Conservation (phyloP, 2,797 vertebrate species). For the Girardinus metallicus region DNA sequence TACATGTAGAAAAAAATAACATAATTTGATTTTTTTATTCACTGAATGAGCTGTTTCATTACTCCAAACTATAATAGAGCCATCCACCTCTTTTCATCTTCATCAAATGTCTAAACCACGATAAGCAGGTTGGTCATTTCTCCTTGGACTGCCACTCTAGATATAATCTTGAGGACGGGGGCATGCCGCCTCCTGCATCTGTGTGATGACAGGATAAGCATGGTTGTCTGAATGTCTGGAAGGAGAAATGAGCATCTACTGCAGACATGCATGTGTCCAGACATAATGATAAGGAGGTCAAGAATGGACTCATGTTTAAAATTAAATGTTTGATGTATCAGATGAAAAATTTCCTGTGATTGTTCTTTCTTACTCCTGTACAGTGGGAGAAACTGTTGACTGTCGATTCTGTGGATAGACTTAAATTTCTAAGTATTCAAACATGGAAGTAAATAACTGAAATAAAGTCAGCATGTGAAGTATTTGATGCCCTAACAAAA, state of each 20-base stretch:
- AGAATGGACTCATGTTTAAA: conserved; percentile 16
- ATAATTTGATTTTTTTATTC: not conserved
- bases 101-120: conserved; percentile 49
- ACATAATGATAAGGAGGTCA: not conserved
- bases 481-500: not conserved
- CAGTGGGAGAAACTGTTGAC: not conserved
- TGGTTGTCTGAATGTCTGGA: conserved; percentile 59
- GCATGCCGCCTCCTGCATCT: conserved; percentile 33
- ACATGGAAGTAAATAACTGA: not conserved
- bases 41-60: not conserved
- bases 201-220: conserved; percentile 66
- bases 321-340: not conserved
- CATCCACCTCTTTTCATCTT: conserved; percentile 26
- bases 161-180: conserved; percentile 64
- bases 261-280: conserved; percentile 31
- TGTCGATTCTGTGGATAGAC: too few species aligned
- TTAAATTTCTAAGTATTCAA: too few species aligned
- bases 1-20: not conserved
- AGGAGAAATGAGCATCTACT: conserved; percentile 35
- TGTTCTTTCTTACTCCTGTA: conserved; percentile 7
- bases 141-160: conserved; percentile 40
- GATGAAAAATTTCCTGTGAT: conserved; percentile 8
- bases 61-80: not conserved
- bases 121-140: conserved; percentile 57
- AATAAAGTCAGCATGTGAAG: not conserved